These are phyloP conservation scores for Calameuta pallipes DNA, from an alignment of 2,888 invertebrate species.

Conservation along the genomic window DNA sequence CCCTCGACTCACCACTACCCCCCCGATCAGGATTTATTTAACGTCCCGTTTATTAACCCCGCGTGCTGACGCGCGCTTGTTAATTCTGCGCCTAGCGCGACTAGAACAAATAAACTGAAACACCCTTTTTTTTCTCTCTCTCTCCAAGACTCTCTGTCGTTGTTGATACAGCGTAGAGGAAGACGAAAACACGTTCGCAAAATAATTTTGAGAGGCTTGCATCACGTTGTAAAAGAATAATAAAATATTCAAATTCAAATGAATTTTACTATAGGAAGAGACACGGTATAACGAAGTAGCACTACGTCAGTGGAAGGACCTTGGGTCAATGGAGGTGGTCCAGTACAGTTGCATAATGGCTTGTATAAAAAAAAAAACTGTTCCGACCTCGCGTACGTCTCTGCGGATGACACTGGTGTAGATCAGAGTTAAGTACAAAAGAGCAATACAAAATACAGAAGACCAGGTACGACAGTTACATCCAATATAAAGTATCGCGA, in stretches of 20 bases:
- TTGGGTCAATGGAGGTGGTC: background rate
- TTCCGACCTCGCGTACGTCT: background rate
- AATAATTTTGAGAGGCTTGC: background rate
- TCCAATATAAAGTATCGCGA: background rate
- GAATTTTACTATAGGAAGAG: background rate
- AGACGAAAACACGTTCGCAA: background rate
- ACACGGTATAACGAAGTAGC: background rate
- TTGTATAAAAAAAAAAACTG: background rate
- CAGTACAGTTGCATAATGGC: background rate
- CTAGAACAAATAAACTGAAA: too few species aligned
- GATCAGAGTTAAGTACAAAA: background rate
- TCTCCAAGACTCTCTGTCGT: too few species aligned
- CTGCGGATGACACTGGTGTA: background rate
- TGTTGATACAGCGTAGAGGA: background rate
- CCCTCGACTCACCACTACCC: rapidly evolving
- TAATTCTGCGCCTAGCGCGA: background rate
- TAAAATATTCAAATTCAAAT: background rate
- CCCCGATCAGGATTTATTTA: too few species aligned
- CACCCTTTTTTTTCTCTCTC: too few species aligned
- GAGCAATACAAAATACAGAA: background rate
- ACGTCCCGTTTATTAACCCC: slow-evolving; percentile 2
- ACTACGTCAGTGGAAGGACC: background rate
- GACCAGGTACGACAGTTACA: background rate
- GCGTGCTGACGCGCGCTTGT: background rate
- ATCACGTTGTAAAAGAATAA: background rate